A percentile compares a stretch with the other conserved stretches of the same genome.
phyloP scores from a whole-genome alignment of 2,797 vertebrate species.

The Vireo griseus region DNA sequence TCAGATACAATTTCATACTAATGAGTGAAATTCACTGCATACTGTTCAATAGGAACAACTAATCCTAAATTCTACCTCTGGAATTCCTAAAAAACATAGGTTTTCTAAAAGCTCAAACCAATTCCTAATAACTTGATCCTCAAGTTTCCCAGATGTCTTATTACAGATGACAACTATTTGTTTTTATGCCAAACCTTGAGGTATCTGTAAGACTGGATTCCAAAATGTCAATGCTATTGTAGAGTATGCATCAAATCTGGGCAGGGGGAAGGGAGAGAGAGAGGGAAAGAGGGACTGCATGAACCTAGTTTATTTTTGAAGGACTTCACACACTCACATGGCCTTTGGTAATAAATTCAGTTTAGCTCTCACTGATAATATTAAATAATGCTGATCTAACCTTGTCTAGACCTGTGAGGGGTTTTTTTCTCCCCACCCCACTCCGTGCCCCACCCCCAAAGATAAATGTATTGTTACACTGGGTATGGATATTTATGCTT shows the following conservation, averaged over 20 bases:
- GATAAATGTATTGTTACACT: background rate
- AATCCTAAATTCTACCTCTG: background rate
- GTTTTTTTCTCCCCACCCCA: rapidly evolving
- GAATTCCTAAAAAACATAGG: background rate
- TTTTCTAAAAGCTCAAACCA: background rate
- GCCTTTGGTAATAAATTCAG: background rate
- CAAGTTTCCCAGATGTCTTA: background rate
- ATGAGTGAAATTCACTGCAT: background rate
- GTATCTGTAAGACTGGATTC: background rate
- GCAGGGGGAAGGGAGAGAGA: too few relatives aligned
- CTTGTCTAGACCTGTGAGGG: background rate
- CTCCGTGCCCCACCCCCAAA: background rate
- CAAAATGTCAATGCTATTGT: background rate
- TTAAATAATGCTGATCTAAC: background rate
- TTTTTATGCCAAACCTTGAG: background rate
- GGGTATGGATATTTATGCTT: background rate
- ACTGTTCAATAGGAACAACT: background rate
- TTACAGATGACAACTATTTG: background rate
- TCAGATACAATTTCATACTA: background rate
- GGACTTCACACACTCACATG: background rate
- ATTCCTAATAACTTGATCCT: background rate
- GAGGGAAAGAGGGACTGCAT: background rate
- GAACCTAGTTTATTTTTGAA: background rate
- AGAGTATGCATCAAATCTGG: background rate
- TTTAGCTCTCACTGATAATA: background rate